Base-by-base conservation (phyloP, 2,888 invertebrate species). In the Phaedon cochleariae region DNA sequence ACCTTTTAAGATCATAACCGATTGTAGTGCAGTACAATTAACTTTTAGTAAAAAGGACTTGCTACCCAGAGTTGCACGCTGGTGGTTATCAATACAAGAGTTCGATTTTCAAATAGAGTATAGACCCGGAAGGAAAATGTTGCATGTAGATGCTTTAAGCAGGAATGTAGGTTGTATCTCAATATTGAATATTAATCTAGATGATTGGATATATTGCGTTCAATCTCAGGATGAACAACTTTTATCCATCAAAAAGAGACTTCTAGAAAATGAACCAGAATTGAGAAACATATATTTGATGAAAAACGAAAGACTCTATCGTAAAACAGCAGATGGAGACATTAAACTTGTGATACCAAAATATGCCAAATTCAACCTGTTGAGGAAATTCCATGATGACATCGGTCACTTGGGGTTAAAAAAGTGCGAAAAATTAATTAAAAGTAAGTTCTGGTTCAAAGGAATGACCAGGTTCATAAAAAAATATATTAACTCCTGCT, bases 371-470 rank as follows among this genome's bases (percentile, higher is more conserved):
- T 81, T 77, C 73, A 77, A 67, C 60, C 57, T 80, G 4, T 12
- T 77, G 0, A 76, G 76, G 45, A 78, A 74, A 74, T 70, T 74
- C 48, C 80, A 79, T 59, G 79, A 80, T 63, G 73, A 79, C 0
- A 76, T 79, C n/a, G 79, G 80, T 1, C 77, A 80, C 57, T 62
- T 74, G n/a, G 75, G 75, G 0, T 60, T 76, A 2, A 60, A 76
- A n/a, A 59, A 67, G 12, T 75, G 74, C 48, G 34, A 15, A 69
- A 73, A 34, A 2, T 15, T 77, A 7, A 75, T 80, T 12, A 80
- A 79, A 68, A 64, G 58, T 0, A 70, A 72, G 0, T 79, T 65
- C 55, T 79, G 79, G 79, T 80, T 79, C 57, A 12, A 48, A 49
- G 17, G 29, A 10, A 76, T 59, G 34, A 37, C 37, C 2, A 48